phyloP scores from a whole-genome alignment of 2,888 invertebrate species.

The Cheilosia impressa region DNA sequence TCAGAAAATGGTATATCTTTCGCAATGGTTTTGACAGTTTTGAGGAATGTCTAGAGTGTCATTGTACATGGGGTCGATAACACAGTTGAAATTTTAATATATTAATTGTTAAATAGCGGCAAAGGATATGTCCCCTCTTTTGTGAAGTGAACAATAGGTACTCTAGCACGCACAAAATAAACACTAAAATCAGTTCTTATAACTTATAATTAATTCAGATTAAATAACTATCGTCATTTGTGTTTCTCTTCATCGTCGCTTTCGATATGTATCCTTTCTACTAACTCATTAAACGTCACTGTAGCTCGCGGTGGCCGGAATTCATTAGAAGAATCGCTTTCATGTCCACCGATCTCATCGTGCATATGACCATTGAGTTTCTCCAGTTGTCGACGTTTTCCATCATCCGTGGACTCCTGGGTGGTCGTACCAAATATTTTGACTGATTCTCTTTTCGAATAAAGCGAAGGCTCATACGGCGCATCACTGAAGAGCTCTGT shows the following conservation, averaged over 20 bases:
- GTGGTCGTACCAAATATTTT: slow-evolving; percentile 51
- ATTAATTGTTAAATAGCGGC: too few species aligned
- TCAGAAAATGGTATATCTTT: too few species aligned
- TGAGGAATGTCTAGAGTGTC: too few species aligned
- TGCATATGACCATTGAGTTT: slow-evolving; percentile 10
- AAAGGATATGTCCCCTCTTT: too few species aligned
- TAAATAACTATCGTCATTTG: background rate
- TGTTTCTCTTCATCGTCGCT: slow-evolving; percentile 38
- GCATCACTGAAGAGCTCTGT: slow-evolving; percentile 9
- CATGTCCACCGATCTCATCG: slow-evolving; percentile 20
- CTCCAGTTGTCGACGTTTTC: slow-evolving; percentile 35
- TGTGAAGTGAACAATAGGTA: too few species aligned
- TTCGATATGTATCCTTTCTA: slow-evolving; percentile 85
- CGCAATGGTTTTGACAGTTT: too few species aligned
- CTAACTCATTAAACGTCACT: slow-evolving; percentile 86
- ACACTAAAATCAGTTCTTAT: too few species aligned
- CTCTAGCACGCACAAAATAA: background rate
- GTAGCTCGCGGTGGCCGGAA: slow-evolving; percentile 83
- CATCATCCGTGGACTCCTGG: slow-evolving; percentile 62
- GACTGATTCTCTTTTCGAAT: slow-evolving; percentile 47
- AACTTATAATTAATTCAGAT: too few species aligned
- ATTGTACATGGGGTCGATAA: too few species aligned
- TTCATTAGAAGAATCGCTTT: slow-evolving; percentile 37
- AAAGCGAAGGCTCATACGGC: slow-evolving; percentile 24
- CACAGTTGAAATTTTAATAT: too few species aligned